Base-by-base conservation (phyloP, 2,797 vertebrate species). In the Antrozous pallidus region DNA sequence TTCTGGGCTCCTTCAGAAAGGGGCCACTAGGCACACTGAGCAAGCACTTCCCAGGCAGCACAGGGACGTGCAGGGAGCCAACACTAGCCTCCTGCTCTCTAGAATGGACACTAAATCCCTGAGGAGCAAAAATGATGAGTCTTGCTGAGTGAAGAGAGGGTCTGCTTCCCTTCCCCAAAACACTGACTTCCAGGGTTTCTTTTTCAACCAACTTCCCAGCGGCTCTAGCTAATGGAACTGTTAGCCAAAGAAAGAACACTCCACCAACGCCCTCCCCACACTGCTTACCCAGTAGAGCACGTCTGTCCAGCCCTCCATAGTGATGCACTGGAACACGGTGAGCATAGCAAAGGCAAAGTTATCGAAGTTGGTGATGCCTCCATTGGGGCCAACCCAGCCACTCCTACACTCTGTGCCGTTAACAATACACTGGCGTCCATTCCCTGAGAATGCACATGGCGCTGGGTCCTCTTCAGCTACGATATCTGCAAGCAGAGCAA, bases 261-360 rank as follows among this genome's bases (percentile, higher is more conserved):
- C 69, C 33, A 56, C 6, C 16, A 51, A 36, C 38, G 70, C 75
- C 24, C 63, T 86, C 78, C n/a, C 75, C 33, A n/a, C 92, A 45
- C n/a, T n/a, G 92, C 99, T 99, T 98, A 99, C 99, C 99, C 99
- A 99, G 98, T 99, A 99, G 10, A 99, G 98, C 94, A 99, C 99
- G 24, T 99, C 99, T 0, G 99, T 99, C 99, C 99, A 99, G 77
- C 99, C 99, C 98, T 99, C 99, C 99, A 99, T 99, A 88, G 99
- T 99, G 97, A 99, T 99, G 85, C 99, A 99, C 98, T 99, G 99
- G 97, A 99, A 99, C 96, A 99, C 99, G 2, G 99, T 99, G 97
- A 99, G 98, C 99, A 99, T 99, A 65, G 99, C 99, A 97, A 99
- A 99, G 88, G 99, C 98, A 98, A 99, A 99, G 98, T 99, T 99